Evolutionary conservation across 2,113 vertebrate genomes (phyloP), one percentile per base, ranked within the genome.

Genomic region (Progne subis): DNA sequence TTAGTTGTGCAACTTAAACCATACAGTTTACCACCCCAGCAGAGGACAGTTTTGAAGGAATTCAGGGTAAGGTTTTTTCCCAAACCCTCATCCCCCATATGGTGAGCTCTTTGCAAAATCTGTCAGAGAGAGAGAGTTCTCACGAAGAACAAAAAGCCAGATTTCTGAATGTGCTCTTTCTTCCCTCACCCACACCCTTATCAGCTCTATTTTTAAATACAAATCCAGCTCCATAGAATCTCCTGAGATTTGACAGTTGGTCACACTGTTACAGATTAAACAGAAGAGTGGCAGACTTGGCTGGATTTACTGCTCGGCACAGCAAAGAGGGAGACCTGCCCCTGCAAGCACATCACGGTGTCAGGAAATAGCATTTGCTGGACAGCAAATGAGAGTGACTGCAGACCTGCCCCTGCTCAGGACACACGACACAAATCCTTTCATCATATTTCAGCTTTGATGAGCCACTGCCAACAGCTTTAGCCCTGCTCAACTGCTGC

Each of bases 191-290:
- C 88, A 44, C 80, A 52, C 37, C 5, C 70, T 82, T 87, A 79
- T 82, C 90, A 75, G 25, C 64, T 90, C 91, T 97, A 86, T 94
- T 95, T 93, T 94, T 94, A 94, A 80, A 32, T 25, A 60, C 68
- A 76, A 82, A 94, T 43, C 69, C 31, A 64, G 61, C 84, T 90
- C 32, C 31, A 2, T 39, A 82, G 53, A 86, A 79, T 87, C 93
- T 92, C 61, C 83, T 76, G 79, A 84, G 71, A 81, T 90, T n/a
- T 79, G 84, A 87, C 81, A 86, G 81, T 86, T 15, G 12, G 59
- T 83, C 56, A 55, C 43, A 15, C 39, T 47, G 32, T 44, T 64
- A 74, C 41, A 61, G 55, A 67, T 92, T 46, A 85, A 78, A 82
- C 55, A 91, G 44, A 56, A 76, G 68, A 80, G 72, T 21, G 76